A percentile compares a stretch with the other conserved stretches of the same genome.
phyloP scores from a whole-genome alignment of 2,888 invertebrate genomes.

The Aleiodes leptofemur region DNA sequence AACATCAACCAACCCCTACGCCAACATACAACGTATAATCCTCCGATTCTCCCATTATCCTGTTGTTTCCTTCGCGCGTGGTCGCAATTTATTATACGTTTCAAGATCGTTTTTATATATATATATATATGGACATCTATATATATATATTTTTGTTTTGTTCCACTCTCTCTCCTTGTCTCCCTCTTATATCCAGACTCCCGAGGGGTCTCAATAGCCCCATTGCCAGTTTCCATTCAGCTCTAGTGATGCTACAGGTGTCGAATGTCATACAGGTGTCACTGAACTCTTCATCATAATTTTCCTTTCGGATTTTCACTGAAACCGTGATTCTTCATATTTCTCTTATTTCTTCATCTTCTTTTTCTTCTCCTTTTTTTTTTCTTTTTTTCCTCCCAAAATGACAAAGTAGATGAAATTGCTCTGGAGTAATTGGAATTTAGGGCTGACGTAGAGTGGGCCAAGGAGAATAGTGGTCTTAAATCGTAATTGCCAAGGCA shows the following conservation, averaged over 20 bases:
- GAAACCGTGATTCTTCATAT: background rate
- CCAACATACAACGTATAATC: slow-evolving; percentile 63
- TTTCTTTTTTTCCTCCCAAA: background rate
- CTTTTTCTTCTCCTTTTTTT: no score
- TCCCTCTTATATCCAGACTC: slow-evolving; percentile 20
- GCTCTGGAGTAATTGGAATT: slow-evolving; percentile 38
- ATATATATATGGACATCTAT: no score
- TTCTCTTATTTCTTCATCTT: background rate
- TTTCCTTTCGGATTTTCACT: slow-evolving; percentile 20
- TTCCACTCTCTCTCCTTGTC: slow-evolving; percentile 18
- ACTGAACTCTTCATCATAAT: slow-evolving; percentile 48
- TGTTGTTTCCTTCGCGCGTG: slow-evolving; percentile 68
- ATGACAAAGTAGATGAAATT: slow-evolving; percentile 27
- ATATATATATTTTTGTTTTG: background rate
- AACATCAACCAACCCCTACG: slow-evolving; percentile 56
- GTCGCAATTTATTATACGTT: slow-evolving; percentile 68
- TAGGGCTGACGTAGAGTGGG: slow-evolving; percentile 9
- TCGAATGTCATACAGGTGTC: slow-evolving; percentile 71
- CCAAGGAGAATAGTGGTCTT: slow-evolving; percentile 6
- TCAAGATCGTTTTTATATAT: slow-evolving; percentile 30
- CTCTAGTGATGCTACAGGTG: slow-evolving; percentile 70
- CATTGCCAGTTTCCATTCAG: slow-evolving; percentile 39
- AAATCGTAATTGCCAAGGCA: slow-evolving; percentile 26
- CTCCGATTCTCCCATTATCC: slow-evolving; percentile 70
- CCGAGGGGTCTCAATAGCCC: slow-evolving; percentile 19